Evolutionary conservation across 2,113 vertebrate species (phyloP).

Genomic region (Eublepharis macularius): DNA sequence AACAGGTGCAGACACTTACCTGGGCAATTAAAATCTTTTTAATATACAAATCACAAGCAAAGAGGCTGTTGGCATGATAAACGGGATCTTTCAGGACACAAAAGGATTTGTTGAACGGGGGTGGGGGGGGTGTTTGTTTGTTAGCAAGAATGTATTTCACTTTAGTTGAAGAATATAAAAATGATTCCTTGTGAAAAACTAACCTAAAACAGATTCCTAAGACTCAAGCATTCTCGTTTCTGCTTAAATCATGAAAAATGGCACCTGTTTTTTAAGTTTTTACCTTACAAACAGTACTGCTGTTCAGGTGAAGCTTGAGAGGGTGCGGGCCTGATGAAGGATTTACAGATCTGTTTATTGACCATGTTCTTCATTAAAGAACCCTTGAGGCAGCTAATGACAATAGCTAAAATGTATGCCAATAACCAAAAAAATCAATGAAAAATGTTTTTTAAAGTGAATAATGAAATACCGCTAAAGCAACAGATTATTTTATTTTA

Average conservation of each 20-base stretch:
- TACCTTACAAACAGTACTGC: background rate
- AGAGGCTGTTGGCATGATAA: slow-evolving; percentile 71
- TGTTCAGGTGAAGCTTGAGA: background rate
- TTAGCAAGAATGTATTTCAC: slow-evolving; percentile 68
- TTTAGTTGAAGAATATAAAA: slow-evolving; percentile 72
- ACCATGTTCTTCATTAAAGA: too few relatives aligned
- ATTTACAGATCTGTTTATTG: too few relatives aligned
- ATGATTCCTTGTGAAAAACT: background rate
- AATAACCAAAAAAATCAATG: too few relatives aligned
- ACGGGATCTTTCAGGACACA: slow-evolving; percentile 77
- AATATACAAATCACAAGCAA: slow-evolving; percentile 82
- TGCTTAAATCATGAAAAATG: background rate
- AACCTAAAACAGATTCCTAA: background rate
- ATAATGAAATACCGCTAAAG: too few relatives aligned
- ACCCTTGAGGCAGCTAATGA: too few relatives aligned
- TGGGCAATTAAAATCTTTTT: slow-evolving; percentile 85
- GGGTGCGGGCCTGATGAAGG: too few relatives aligned
- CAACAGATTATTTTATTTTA: too few relatives aligned
- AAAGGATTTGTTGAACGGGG: slow-evolving; percentile 70
- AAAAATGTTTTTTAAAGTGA: too few relatives aligned
- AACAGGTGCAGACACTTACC: slow-evolving; percentile 85
- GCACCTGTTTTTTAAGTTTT: background rate
- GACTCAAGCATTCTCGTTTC: background rate
- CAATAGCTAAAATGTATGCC: too few relatives aligned
- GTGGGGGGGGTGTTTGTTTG: slow-evolving; percentile 43